A percentile compares a stretch with the other conserved stretches of the same genome.
These are phyloP conservation scores for Alces alces DNA, from an alignment of 2,113 vertebrate species.

Conservation along the genomic window DNA sequence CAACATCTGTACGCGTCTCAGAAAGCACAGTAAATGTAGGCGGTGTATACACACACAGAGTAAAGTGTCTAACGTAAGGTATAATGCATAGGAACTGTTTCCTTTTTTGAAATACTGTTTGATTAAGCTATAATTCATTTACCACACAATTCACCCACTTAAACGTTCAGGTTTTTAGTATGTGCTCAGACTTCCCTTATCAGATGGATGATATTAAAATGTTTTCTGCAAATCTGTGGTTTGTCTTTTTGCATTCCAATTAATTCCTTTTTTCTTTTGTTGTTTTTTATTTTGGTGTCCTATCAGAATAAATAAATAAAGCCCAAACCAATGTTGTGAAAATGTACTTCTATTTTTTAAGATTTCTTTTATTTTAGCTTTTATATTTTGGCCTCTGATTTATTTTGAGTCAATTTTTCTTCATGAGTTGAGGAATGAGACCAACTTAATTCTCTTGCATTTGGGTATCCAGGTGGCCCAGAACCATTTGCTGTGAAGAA, in stretches of 20 bases:
- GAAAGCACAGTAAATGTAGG: background rate
- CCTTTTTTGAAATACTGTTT: background rate
- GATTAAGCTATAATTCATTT: background rate
- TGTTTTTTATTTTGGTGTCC: background rate
- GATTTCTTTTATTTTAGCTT: background rate
- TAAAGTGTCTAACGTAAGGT: background rate
- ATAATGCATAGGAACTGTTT: background rate
- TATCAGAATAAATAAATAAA: background rate
- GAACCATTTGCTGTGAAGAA: background rate
- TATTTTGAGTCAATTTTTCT: background rate
- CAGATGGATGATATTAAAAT: background rate
- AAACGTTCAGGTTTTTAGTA: background rate
- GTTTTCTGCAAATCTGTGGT: background rate
- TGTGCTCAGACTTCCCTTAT: background rate
- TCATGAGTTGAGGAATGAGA: rapidly evolving
- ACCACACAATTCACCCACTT: background rate
- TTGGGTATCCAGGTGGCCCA: background rate
- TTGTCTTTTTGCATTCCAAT: background rate
- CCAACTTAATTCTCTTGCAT: background rate
- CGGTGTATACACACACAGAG: rapidly evolving
- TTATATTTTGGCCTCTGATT: background rate
- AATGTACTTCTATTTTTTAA: background rate
- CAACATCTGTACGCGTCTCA: too few relatives aligned
- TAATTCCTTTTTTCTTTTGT: background rate
- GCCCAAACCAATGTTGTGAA: background rate